A percentile compares a stretch with the other conserved stretches of the same genome.
phyloP scores from a whole-genome alignment of 2,888 invertebrate species.

The Watsonalla binaria region DNA sequence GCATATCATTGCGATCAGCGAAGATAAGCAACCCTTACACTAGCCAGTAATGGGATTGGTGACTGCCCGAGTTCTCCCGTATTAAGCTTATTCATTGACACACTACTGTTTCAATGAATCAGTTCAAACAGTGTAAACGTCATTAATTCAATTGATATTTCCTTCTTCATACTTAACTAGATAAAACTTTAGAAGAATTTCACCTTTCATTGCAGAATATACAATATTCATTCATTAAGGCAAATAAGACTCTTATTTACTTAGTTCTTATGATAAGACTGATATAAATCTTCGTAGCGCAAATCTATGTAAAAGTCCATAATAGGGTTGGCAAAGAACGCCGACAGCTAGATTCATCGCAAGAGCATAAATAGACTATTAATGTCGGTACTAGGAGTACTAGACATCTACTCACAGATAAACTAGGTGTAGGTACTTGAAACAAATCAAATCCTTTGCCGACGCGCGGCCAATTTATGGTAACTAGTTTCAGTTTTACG shows the following conservation, averaged over 20 bases:
- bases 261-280: background rate
- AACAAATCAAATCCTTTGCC: slow-evolving; percentile 40
- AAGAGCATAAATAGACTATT: slow-evolving; percentile 2
- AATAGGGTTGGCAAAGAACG: background rate
- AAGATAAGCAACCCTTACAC: no score
- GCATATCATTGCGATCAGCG: no score
- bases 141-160: no score
- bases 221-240: no score
- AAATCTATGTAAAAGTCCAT: background rate
- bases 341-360: slow-evolving; percentile 1
- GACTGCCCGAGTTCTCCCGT: no score
- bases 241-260: no score
- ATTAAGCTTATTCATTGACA: no score
- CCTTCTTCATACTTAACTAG: no score
- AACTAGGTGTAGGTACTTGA: slow-evolving; percentile 14
- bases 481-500: slow-evolving; percentile 51
- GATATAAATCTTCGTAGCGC: background rate
- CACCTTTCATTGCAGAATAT: background rate
- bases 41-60: no score
- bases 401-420: background rate
- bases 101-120: no score
- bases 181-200: background rate
- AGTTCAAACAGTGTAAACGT: no score
- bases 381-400: background rate
- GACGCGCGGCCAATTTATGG: slow-evolving; percentile 45